Percentiles rank a stretch among this genome's conserved stretches.
Conservation (phyloP, 1,140 invertebrate species). For the Diorhabda elongata region DNA sequence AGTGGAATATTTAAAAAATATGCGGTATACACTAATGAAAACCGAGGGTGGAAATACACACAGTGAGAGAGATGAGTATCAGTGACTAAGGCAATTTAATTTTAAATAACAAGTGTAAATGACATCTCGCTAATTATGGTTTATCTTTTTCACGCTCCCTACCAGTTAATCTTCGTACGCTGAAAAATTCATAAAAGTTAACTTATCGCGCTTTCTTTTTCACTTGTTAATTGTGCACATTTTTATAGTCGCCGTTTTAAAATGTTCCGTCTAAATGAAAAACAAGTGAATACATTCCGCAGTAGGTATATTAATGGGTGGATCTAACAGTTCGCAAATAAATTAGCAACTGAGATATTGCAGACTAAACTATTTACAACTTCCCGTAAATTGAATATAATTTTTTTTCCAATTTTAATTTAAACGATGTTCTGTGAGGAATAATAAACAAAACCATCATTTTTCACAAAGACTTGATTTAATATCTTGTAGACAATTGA, state of each 20-base stretch:
- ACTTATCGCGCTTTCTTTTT: slow-evolving; percentile 20
- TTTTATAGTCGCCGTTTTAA: neutral
- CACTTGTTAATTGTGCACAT: slow-evolving; percentile 20
- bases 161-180: slow-evolving; percentile 36
- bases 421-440: no score
- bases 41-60: slow-evolving; percentile 14
- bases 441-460: no score
- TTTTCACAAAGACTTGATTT: no score
- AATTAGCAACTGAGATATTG: no score
- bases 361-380: no score
- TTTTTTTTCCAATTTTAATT: no score
- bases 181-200: slow-evolving; percentile 18
- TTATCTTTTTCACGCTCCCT: slow-evolving; percentile 43
- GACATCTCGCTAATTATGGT: slow-evolving; percentile 46
- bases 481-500: no score
- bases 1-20: slow-evolving; percentile 10
- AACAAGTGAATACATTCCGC: slow-evolving; percentile 2
- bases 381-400: no score
- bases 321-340: no score
- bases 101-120: slow-evolving; percentile 48
- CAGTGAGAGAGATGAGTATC: slow-evolving; percentile 34
- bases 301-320: neutral
- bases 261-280: neutral
- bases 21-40: slow-evolving; percentile 17
- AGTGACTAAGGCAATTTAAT: slow-evolving; percentile 44